Evolutionary conservation across 2,797 vertebrate species (phyloP).

Genomic region (Martes flavigula): DNA sequence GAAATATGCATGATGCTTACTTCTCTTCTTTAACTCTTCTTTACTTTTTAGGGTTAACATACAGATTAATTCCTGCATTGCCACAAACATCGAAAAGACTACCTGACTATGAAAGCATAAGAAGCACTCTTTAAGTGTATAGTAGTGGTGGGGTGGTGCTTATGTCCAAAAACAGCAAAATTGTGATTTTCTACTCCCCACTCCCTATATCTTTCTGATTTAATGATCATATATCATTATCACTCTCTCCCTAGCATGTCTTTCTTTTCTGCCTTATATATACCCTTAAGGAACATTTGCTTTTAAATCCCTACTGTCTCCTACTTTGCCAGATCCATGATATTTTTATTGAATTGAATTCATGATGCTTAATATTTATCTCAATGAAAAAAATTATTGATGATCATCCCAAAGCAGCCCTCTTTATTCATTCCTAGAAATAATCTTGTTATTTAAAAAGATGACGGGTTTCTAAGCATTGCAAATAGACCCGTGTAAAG

Average conservation of each 20-base stretch:
- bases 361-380: constrained; percentile 43
- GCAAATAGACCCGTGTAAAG: constrained; percentile 44
- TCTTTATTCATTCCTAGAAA: constrained; percentile 57
- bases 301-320: constrained; percentile 18
- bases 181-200: not conserved
- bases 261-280: not conserved
- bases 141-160: no score
- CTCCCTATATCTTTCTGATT: not conserved
- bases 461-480: constrained; percentile 55
- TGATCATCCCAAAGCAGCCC: constrained; percentile 13
- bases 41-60: not conserved
- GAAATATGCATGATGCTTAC: not conserved
- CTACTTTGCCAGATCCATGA: not conserved
- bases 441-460: constrained; percentile 62
- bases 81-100: not conserved
- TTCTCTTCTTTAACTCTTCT: not conserved
- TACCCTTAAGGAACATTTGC: constrained; percentile 2
- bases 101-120: not conserved
- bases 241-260: not conserved
- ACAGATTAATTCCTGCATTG: not conserved
- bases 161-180: not conserved
- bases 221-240: not conserved
- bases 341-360: constrained; percentile 41
- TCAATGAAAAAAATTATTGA: constrained; percentile 32
- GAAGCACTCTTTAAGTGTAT: not conserved